Base-by-base conservation (phyloP, 2,888 invertebrate genomes). In the Leucoma salicis region DNA sequence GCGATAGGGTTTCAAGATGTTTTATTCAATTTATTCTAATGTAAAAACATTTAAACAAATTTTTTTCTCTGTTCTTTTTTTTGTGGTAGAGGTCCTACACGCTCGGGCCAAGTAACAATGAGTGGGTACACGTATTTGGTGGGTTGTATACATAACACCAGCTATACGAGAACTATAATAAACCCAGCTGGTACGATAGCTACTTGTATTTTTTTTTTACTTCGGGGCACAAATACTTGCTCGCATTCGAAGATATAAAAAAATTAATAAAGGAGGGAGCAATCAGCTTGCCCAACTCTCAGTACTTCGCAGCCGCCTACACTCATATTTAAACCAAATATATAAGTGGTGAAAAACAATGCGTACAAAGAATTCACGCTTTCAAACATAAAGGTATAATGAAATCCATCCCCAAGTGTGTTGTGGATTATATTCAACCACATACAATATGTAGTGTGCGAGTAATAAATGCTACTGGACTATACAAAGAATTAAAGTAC, bases 331-430 rank as follows among this genome's bases (percentile, higher is more conserved):
- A 74, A 76, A 75, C 65, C 65, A 66, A 75, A 71, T 66, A 70
- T 80, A 75, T n/a, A 76, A 78, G 66, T 66, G 60, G 57, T 67
- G 74, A 73, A 74, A 78, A 78, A 78, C 73, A 70, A 66, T 63
- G 55, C 61, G 59, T 64, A 68, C 66, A 74, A 78, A 79, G 78
- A 78, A 74, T 77, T 70, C 74, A 69, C 71, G 73, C 74, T 74
- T 66, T 69, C 70, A 70, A 78, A 78, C 78, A 75, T 79, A 77
- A 81, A 82, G 78, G 78, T 78, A 70, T 84, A 86, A 88, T 88
- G 82, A 87, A 85, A 87, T 88, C 82, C 80, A 87, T 85, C 78
- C 85, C 84, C 85, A 67, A 73, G 85, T 80, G 85, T 82, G 80
- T 81, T 79, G 78, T 72, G 74, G 76, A 66, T 75, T 82, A 84